Conservation (phyloP, 2,888 invertebrate genomes). For the Eristalis arbustorum region DNA sequence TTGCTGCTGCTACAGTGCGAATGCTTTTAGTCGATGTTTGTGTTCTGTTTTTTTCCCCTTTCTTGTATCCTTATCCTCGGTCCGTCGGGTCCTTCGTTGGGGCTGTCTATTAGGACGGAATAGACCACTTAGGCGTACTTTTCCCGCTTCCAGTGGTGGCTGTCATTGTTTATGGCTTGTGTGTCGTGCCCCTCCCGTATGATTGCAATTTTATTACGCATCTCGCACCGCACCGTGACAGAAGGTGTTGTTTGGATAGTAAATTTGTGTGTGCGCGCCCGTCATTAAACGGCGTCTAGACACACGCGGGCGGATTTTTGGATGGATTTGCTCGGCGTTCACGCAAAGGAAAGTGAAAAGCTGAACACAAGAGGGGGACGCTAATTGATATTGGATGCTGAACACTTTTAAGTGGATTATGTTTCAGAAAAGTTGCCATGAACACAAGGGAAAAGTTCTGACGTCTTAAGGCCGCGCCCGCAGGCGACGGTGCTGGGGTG, state of each 20-base stretch:
- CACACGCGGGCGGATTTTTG: too few species aligned
- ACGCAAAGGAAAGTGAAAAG: slow-evolving; percentile 26
- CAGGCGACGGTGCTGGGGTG: too few species aligned
- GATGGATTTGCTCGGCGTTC: not conserved
- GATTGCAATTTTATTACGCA: slow-evolving; percentile 30
- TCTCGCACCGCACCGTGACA: not conserved
- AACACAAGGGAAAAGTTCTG: not conserved
- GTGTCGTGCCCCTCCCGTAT: slow-evolving; percentile 5
- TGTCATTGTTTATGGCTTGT: slow-evolving; percentile 23
- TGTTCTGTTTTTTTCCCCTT: not conserved
- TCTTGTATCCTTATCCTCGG: not conserved
- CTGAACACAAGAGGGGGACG: not conserved
- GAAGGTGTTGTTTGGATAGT: slow-evolving; percentile 33
- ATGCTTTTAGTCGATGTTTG: slow-evolving; percentile 25
- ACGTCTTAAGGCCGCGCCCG: not conserved
- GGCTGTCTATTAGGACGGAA: slow-evolving; percentile 35
- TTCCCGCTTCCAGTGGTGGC: not conserved
- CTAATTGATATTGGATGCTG: slow-evolving; percentile 58
- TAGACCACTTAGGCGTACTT: slow-evolving; percentile 41
- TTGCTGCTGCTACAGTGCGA: not conserved
- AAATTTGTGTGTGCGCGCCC: slow-evolving; percentile 10
- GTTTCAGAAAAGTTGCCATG: slow-evolving; percentile 8
- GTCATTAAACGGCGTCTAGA: slow-evolving; percentile 27
- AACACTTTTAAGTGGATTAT: slow-evolving; percentile 48
- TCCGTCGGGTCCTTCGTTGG: not conserved